Evolutionary conservation across 1,140 invertebrate genomes (phyloP).

Genomic region (Platyscapa corneri): DNA sequence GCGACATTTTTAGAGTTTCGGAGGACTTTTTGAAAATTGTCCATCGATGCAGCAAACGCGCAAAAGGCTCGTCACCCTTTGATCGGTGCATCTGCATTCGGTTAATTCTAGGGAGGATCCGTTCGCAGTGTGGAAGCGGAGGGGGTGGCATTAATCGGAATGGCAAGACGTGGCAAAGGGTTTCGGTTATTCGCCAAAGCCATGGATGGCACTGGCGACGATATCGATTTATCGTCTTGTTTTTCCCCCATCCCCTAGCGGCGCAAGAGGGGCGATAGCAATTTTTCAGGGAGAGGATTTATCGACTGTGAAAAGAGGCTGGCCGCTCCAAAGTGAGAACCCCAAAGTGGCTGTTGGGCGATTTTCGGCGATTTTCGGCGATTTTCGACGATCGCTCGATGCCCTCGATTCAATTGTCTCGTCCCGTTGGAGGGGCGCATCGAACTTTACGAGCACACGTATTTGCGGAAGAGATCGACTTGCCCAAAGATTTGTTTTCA

Average conservation of each 20-base stretch:
- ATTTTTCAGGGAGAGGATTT: conserved; percentile 50
- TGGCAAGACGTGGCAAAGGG: background rate
- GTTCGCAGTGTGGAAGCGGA: no score
- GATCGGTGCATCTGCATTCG: no score
- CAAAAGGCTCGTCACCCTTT: no score
- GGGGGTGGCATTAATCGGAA: background rate
- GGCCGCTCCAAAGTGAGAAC: conserved; percentile 20
- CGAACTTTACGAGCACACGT: background rate
- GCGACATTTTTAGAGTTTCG: no score
- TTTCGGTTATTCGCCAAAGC: conserved; percentile 8
- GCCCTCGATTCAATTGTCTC: conserved; percentile 11
- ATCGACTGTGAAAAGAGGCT: conserved; percentile 44
- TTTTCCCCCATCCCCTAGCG: background rate
- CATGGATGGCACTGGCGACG: background rate
- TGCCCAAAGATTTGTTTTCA: background rate
- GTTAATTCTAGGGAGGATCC: background rate
- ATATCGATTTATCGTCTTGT: conserved; percentile 50
- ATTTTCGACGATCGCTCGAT: background rate
- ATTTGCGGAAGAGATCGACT: background rate
- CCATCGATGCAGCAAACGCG: no score
- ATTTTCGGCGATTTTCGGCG: conserved; percentile 14
- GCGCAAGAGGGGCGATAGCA: no score
- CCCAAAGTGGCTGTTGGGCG: conserved; percentile 14
- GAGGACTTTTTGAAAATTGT: no score
- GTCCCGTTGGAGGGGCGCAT: background rate